Evolutionary conservation across 2,113 vertebrate species (phyloP).

Genomic region (Phylloscopus trochiloides): DNA sequence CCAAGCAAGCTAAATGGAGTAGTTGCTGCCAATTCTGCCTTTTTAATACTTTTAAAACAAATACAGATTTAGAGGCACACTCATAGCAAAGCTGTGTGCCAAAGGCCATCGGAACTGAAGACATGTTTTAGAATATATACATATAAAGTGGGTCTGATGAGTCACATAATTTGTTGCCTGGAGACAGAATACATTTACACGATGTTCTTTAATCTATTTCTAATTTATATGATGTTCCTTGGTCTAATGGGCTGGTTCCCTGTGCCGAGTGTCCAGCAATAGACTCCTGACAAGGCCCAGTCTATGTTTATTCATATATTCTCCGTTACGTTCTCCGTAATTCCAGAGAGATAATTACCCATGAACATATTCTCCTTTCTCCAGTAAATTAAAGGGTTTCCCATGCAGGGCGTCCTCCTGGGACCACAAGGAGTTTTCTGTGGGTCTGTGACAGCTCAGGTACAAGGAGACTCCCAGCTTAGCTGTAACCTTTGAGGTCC

Average conservation of each 20-base stretch:
- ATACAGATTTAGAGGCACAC: slow-evolving; percentile 2
- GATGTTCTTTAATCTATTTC: slow-evolving; percentile 27
- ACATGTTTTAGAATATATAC: neutral
- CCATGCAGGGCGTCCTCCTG: neutral
- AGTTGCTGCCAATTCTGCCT: neutral
- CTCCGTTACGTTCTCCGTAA: neutral
- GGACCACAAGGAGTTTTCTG: slow-evolving; percentile 39
- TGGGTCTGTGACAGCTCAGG: slow-evolving; percentile 21
- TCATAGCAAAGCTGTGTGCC: neutral
- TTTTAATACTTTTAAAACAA: slow-evolving; percentile 44
- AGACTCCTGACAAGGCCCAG: neutral
- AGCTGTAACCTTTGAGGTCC: slow-evolving; percentile 63
- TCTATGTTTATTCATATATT: slow-evolving; percentile 26
- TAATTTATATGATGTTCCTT: slow-evolving; percentile 18
- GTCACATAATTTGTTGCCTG: neutral
- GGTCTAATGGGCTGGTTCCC: neutral
- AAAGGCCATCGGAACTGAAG: slow-evolving; percentile 6
- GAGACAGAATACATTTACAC: neutral
- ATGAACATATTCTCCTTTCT: neutral
- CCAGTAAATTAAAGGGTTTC: slow-evolving; percentile 58
- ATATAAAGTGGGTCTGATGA: neutral
- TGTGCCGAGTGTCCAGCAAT: neutral
- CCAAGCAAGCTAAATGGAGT: slow-evolving; percentile 12
- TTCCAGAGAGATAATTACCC: slow-evolving; percentile 67
- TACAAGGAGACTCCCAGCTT: slow-evolving; percentile 60